These are phyloP conservation scores for Protophormia terraenovae DNA, from an alignment of 2,888 invertebrate genomes.

Conservation along the genomic window DNA sequence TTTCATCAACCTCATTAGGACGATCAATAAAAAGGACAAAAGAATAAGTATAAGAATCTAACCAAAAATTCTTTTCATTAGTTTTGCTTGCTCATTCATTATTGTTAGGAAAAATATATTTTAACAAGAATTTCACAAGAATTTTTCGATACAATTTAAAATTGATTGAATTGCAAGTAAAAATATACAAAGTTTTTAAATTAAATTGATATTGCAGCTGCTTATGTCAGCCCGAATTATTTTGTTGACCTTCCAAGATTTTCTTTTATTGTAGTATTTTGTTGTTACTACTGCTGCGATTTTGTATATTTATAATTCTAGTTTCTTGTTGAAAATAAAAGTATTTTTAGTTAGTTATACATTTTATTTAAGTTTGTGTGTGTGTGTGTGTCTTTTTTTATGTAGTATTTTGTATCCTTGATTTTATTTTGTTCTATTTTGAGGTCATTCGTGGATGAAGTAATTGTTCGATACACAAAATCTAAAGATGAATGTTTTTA, in stretches of 20 bases:
- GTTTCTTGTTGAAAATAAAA: conserved; percentile 1
- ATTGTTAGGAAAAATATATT: not conserved
- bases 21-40: not conserved
- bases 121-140: not conserved
- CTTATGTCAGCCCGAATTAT: conserved; percentile 45
- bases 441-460: conserved; percentile 32
- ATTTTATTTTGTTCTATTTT: conserved; percentile 19
- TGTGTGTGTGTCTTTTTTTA: not conserved
- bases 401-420: not conserved
- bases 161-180: conserved; percentile 40
- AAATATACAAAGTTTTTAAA: conserved; percentile 41
- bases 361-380: not conserved
- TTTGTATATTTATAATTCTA: not conserved
- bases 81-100: not conserved
- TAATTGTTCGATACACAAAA: conserved; percentile 32
- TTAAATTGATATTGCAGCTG: conserved; percentile 38
- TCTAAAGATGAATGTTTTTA: conserved; percentile 22
- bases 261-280: not conserved
- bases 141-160: conserved; percentile 34
- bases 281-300: not conserved
- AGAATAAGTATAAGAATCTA: not conserved
- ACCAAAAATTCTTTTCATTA: not conserved
- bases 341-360: conserved; percentile 6
- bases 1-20: not conserved
- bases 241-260: conserved; percentile 24